These are phyloP conservation scores for Arnoldichthys spilopterus DNA, from an alignment of 2,797 vertebrate species.

Conservation along the genomic window DNA sequence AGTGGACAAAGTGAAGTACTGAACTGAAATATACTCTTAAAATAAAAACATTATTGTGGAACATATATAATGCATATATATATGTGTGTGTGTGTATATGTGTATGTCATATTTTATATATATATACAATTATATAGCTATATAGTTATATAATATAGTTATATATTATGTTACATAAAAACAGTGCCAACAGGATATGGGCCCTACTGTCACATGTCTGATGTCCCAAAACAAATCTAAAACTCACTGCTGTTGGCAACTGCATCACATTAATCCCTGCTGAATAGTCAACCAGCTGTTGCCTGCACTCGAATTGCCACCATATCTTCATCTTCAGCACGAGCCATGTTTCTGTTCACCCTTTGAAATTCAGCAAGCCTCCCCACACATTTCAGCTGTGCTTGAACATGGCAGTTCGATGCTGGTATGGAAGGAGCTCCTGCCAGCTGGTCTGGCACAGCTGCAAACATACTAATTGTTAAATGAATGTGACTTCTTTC, in stretches of 20 bases:
- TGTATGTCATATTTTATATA: too few relatives aligned
- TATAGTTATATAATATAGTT: too few relatives aligned
- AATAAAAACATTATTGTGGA: too few relatives aligned
- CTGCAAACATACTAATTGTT: conserved; percentile 16
- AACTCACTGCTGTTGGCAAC: not conserved
- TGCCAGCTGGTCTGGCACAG: conserved; percentile 3
- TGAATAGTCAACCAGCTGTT: conserved; percentile 9
- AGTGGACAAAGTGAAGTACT: too few relatives aligned
- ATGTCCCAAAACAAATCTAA: conserved; percentile 7
- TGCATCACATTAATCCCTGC: not conserved
- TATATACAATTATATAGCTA: too few relatives aligned
- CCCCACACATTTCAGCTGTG: not conserved
- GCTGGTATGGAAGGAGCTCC: not conserved
- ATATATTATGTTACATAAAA: too few relatives aligned
- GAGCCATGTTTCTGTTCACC: not conserved
- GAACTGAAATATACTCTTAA: too few relatives aligned
- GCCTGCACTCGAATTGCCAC: not conserved
- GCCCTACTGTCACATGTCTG: not conserved
- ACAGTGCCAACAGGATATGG: not conserved
- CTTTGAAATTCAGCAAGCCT: conserved; percentile 9
- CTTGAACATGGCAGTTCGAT: not conserved
- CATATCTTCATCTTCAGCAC: not conserved
- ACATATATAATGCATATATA: too few relatives aligned
- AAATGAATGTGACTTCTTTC: conserved; percentile 12
- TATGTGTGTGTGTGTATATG: too few relatives aligned